phyloP scores from a whole-genome alignment of 92 coral and sea anemone species.

The Bergia sp. region DNA sequence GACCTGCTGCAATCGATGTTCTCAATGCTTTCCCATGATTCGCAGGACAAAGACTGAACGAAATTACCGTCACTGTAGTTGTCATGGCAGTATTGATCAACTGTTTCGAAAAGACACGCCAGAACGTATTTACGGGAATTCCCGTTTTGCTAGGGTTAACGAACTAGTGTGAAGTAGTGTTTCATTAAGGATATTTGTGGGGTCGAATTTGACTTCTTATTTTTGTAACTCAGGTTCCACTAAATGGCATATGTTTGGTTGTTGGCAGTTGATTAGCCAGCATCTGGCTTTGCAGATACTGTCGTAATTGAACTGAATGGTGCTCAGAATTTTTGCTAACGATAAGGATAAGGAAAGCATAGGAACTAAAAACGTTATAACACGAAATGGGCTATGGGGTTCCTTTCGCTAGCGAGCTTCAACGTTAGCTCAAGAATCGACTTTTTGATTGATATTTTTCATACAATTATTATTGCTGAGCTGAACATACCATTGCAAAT shows the following conservation, averaged over 20 bases:
- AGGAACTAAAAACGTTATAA: not conserved
- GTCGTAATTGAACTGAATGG: not conserved
- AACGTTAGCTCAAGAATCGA: not conserved
- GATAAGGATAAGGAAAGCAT: not conserved
- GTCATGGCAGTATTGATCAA: too few species aligned
- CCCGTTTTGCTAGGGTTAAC: not conserved
- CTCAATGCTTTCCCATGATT: too few species aligned
- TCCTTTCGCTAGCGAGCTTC: not conserved
- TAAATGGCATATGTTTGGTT: not conserved
- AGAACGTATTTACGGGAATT: not conserved
- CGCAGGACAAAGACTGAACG: too few species aligned
- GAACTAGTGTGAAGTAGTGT: not conserved
- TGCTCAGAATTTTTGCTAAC: not conserved
- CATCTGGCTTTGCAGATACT: not conserved
- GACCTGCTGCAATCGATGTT: too few species aligned
- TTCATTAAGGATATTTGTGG: not conserved
- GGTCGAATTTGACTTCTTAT: not conserved
- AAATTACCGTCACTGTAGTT: too few species aligned
- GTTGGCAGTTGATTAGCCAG: not conserved
- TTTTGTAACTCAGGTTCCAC: not conserved
- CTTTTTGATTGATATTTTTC: not conserved
- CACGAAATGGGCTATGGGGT: not conserved
- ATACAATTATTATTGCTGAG: too few species aligned
- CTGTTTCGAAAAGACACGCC: not conserved
- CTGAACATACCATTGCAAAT: too few species aligned